Evolutionary conservation across 2,113 vertebrate species (phyloP), one percentile per base, ranked within the genome.

Genomic region (Tauraco erythrolophus): DNA sequence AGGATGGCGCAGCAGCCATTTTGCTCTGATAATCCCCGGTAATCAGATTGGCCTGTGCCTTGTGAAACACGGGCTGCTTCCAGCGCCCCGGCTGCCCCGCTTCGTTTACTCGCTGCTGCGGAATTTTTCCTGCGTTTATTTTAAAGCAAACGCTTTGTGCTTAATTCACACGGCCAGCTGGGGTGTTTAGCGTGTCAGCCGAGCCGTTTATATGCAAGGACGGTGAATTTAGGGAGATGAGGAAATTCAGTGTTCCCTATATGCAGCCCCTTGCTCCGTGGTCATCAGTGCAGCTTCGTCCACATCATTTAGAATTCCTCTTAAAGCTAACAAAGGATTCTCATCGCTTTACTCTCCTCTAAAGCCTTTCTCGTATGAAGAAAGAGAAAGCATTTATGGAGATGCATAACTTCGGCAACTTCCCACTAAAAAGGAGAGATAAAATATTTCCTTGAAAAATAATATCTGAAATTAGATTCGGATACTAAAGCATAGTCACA

Each of bases 1-100:
- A 10, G 69, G 58, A 56, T 46, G n/a, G 72, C 65, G 76, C 85
- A 16, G 93, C 25, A 35, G 93, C 93, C 94, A 81, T 96, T 81
- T 91, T 96, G 90, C 75, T 35, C 24, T 19, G 74, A 16, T 76
- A 51, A 78, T 87, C 43, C 75, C 83, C 3, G 62, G 64, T 23
- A 24, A 39, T 25, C 25, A 11, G 75, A 27, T n/a, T 43, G 39
- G 69, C 57, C 45, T 23, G 75, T 6, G 65, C 41, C 18, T 43
- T 3, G 35, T 11, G 56, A n/a, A 25, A 6, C 1, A 4, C 37
- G 1, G 71, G 56, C 46, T 6, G 45, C 0, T 7, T 6, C 43
- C 85, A 13, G 78, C 30, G 33, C 41, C 41, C 31, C 0, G 60
- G 17, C 35, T 27, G 16, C 25, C 56, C 50, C 2, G 7, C 60